Percentiles rank a stretch among this genome's conserved stretches.
phyloP scores from a whole-genome alignment of 2,888 invertebrate species.

The Drosophila imparisetae region DNA sequence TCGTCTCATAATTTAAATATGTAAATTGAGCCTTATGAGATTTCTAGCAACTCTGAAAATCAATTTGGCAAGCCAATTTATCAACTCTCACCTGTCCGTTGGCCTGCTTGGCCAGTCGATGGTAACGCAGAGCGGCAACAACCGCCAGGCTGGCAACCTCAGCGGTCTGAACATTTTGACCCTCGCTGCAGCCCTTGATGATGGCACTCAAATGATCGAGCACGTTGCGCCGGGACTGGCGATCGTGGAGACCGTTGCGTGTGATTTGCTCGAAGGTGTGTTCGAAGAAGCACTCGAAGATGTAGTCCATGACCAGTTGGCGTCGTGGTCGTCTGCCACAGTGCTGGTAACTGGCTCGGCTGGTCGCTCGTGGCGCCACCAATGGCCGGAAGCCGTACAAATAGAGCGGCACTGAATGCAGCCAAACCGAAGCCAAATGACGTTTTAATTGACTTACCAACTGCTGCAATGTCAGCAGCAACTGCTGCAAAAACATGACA shows the following conservation, averaged over 20 bases:
- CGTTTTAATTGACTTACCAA: slow-evolving; percentile 72
- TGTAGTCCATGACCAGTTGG: slow-evolving; percentile 88
- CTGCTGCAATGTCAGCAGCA: slow-evolving; percentile 56
- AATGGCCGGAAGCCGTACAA: slow-evolving; percentile 68
- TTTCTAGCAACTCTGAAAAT: neutral
- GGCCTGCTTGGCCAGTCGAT: slow-evolving; percentile 80
- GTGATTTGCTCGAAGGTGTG: slow-evolving; percentile 89
- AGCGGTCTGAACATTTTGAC: slow-evolving; percentile 83
- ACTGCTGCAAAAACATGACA: slow-evolving; percentile 62
- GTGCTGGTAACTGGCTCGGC: slow-evolving; percentile 54
- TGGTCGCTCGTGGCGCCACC: slow-evolving; percentile 37
- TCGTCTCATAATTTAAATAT: neutral
- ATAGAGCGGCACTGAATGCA: slow-evolving; percentile 53
- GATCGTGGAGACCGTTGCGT: slow-evolving; percentile 89
- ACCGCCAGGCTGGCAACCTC: slow-evolving; percentile 84
- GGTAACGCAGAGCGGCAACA: slow-evolving; percentile 82
- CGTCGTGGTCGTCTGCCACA: slow-evolving; percentile 48
- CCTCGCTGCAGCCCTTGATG: slow-evolving; percentile 89
- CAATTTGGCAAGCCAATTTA: neutral
- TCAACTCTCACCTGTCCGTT: slow-evolving; percentile 71
- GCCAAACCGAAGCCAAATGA: slow-evolving; percentile 61
- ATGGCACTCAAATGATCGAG: slow-evolving; percentile 92
- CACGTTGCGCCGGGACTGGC: slow-evolving; percentile 89
- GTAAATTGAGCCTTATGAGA: neutral
- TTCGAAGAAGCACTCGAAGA: slow-evolving; percentile 92